Conservation (phyloP, 53 echinoderm and acorn worm species). For the Zoroaster sp. region DNA sequence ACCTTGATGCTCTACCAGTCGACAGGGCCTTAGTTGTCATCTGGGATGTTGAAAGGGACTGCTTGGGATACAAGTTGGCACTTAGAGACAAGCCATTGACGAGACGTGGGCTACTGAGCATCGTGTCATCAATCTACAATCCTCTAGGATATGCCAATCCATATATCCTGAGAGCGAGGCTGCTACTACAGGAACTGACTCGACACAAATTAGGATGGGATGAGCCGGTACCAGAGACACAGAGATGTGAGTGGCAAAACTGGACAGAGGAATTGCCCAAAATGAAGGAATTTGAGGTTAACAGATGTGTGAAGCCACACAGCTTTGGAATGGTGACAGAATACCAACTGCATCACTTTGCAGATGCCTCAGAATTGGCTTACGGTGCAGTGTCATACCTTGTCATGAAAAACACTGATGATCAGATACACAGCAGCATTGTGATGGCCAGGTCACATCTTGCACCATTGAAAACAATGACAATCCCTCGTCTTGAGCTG, state of each 20-base stretch:
- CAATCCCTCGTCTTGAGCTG: constrained; percentile 51
- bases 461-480: constrained; percentile 47
- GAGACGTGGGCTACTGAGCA: constrained; percentile 61
- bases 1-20: constrained; percentile 58
- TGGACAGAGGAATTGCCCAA: constrained; percentile 63
- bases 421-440: constrained; percentile 17
- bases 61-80: constrained; percentile 48
- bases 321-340: constrained; percentile 6
- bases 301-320: constrained; percentile 67
- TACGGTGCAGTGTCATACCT: constrained; percentile 61
- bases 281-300: constrained; percentile 51
- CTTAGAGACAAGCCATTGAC: constrained; percentile 57
- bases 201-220: constrained; percentile 65
- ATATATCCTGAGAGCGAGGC: constrained; percentile 65
- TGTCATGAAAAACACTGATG: constrained; percentile 10
- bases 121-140: constrained; percentile 66
- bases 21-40: constrained; percentile 57
- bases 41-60: constrained; percentile 37
- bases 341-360: constrained; percentile 65
- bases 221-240: constrained; percentile 54
- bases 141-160: constrained; percentile 64
- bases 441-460: constrained; percentile 59
- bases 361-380: constrained; percentile 67
- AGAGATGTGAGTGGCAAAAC: constrained; percentile 41
- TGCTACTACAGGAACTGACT: constrained; percentile 62